Base-by-base conservation (phyloP, 1,140 invertebrate genomes). In the Eumaeus atala region DNA sequence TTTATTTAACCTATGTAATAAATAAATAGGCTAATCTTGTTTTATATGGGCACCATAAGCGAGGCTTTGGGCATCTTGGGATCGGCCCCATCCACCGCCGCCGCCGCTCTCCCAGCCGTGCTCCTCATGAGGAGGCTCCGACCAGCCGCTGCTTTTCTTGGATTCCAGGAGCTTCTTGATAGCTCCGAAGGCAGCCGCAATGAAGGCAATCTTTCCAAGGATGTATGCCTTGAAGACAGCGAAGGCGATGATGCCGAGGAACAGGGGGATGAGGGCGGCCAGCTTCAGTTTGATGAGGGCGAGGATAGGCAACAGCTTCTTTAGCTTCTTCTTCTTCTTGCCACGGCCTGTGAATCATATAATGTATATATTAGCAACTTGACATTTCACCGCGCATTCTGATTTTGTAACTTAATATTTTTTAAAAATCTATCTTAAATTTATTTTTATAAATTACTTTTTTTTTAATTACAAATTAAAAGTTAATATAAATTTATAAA, bases 211-310 rank as follows among this genome's bases (percentile, higher is more conserved):
- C 83, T 95, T 95, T 67, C 93, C 93, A 57, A 95, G 90, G 51
- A 95, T 82, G 63, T 95, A 90, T 7, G 94, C 94, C 89, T 95
- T 95, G 89, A 95, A 93, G 17, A 94, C 93, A n/a, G 95, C 88
- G 28, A 95, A 88, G 17, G 93, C 94, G 50, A 95, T 89, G 74
- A 91, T 92, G 59, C 94, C 94, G 9, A 95, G 90, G 59, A 91
- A 91, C 53, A 95, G 82, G 1, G 94, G 94, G 61, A 94, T 90
- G 21, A 95, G 88, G 6, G 92, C 91, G 12, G 92, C 92, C 18
- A 93, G 90, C 84, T 95, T 95, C 84, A 95, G 72, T 73, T 94
- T 94, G 79, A 95, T 83, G 28, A 95, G 89, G 58, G 94, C 88
- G 12, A 95, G 85, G 67, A 95, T 88, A 36, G 93, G 92, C 67